Evolutionary conservation across 2,888 invertebrate genomes (phyloP).

Genomic region (Ichneumoninae sp.): DNA sequence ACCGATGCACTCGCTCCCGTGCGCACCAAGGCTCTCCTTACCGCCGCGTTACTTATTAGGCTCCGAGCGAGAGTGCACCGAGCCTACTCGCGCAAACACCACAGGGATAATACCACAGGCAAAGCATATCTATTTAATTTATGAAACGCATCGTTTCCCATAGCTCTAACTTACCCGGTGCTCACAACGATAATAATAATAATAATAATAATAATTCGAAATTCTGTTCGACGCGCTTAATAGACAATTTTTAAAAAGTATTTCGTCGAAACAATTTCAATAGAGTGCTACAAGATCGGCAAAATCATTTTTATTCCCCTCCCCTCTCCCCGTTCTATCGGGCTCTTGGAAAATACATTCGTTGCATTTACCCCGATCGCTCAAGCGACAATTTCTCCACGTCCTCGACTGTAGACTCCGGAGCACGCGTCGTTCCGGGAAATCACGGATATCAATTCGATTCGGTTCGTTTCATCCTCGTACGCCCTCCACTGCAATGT

Average conservation of each 20-base stretch:
- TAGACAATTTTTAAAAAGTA: not conserved
- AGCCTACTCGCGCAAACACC: slow-evolving; percentile 21
- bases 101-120: slow-evolving; percentile 19
- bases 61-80: slow-evolving; percentile 29
- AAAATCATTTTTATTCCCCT: not conserved
- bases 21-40: slow-evolving; percentile 9
- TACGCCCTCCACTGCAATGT: slow-evolving; percentile 27
- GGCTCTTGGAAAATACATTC: slow-evolving; percentile 22
- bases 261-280: slow-evolving; percentile 1
- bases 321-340: not conserved
- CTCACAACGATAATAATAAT: not conserved
- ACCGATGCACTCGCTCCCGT: slow-evolving; percentile 32
- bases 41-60: slow-evolving; percentile 45
- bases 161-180: slow-evolving; percentile 16
- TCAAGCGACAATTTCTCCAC: slow-evolving; percentile 48
- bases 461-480: slow-evolving; percentile 58
- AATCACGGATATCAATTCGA: slow-evolving; percentile 59
- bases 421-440: slow-evolving; percentile 46
- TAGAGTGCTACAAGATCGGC: not conserved
- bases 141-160: slow-evolving; percentile 18
- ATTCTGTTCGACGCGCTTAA: not conserved
- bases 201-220: not conserved
- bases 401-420: slow-evolving; percentile 34
- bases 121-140: slow-evolving; percentile 28
- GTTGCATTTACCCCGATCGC: slow-evolving; percentile 34